Base-by-base conservation (phyloP, 2,797 vertebrate genomes). In the Halcyon badia region DNA sequence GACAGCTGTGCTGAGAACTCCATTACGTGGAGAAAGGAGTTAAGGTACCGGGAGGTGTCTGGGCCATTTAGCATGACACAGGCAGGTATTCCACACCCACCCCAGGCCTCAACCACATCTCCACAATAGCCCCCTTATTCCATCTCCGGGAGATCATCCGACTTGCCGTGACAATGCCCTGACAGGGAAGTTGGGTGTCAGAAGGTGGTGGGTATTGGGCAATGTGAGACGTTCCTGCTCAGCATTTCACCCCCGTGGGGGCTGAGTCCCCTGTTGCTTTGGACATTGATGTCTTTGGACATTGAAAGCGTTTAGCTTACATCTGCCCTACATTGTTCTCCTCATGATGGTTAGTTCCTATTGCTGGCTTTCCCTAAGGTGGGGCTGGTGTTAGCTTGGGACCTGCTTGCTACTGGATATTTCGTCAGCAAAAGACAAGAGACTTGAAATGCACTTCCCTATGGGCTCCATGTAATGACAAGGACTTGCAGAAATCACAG, bases 191-290 rank as follows among this genome's bases (percentile, higher is more conserved):
- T 1, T 35, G 35, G 78, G 39, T 54, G 37, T 19, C 49, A 31
- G 75, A 61, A 58, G 5, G 10, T 52, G 44, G 54, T 42, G n/a
- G 42, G 22, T 16, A 25, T 9, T 71, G 44, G 54, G 22, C 26
- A 35, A 11, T 1, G 2, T 22, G 66, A n/a, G 62, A 69, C 18
- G 3, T 68, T 37, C 35, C 88, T 39, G 31, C 37, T 6, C 5
- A 16, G 4, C 7, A 4, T 28, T 52, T 37, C 1, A 0, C 18
- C 35, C 13, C 14, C 0, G 2, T 0, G 1, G 41, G 33, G 17
- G 2, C 35, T 75, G 6, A 22, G 9, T 15, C 4, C 14, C 56
- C 14, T 0, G 0, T 6, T n/a, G 14, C 9, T 73, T 89, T 87
- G 42, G 42, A 42, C 42, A 42, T 42, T 42, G 16, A 42, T 18